These are phyloP conservation scores for Oryzias woworae DNA, from an alignment of 2,113 vertebrate species.

Conservation along the genomic window DNA sequence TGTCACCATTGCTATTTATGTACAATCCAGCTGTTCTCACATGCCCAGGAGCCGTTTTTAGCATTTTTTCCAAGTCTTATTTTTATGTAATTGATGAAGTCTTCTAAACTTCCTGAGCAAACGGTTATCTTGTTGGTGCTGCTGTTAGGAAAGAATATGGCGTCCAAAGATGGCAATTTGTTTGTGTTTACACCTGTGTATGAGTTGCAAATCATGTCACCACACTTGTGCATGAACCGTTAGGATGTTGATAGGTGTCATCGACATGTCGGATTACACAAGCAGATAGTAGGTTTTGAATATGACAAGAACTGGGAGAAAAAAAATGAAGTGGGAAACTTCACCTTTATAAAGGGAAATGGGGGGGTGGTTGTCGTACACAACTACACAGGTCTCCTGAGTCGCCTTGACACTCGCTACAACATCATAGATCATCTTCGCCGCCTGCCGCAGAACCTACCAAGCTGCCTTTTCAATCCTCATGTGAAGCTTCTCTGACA, in stretches of 20 bases:
- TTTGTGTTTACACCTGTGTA: neutral
- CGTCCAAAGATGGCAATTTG: no score
- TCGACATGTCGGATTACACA: constrained; percentile 62
- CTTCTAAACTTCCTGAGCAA: no score
- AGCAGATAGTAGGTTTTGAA: constrained; percentile 50
- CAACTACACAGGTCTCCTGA: constrained; percentile 10
- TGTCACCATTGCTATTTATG: no score
- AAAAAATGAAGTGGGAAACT: constrained; percentile 33
- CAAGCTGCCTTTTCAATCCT: constrained; percentile 23
- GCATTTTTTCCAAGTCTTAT: no score
- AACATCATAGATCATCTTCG: constrained; percentile 38
- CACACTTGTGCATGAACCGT: constrained; percentile 24
- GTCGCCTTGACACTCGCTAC: constrained; percentile 19
- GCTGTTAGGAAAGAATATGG: neutral
- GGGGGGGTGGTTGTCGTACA: constrained; percentile 10
- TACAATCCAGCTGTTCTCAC: no score
- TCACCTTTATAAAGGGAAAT: constrained; percentile 33
- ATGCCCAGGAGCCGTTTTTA: no score
- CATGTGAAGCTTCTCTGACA: constrained; percentile 38
- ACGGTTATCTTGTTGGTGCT: no score
- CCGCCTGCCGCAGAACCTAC: constrained; percentile 17
- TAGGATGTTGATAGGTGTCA: constrained; percentile 46
- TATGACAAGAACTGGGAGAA: constrained; percentile 38
- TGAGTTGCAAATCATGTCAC: constrained; percentile 15
- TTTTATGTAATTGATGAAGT: no score